Evolutionary conservation across 2,113 vertebrate species (phyloP).

Genomic region (Megaleporinus macrocephalus): DNA sequence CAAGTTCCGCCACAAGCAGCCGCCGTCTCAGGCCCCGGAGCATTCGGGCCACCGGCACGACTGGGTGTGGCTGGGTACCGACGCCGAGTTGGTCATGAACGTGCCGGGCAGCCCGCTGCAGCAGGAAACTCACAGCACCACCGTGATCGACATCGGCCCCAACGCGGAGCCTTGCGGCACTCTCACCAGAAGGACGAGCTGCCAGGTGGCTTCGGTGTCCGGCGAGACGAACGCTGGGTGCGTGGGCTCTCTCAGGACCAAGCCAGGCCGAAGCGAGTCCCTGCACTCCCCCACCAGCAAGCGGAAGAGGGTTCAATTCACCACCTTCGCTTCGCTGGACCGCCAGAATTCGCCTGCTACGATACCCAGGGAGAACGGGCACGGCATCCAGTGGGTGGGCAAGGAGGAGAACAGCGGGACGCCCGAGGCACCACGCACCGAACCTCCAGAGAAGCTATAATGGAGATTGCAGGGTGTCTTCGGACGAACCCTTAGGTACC

Average conservation of each 20-base stretch:
- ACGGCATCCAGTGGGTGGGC: slow-evolving; percentile 89
- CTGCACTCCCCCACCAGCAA: slow-evolving; percentile 91
- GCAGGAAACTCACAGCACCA: slow-evolving; percentile 79
- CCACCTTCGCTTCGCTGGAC: slow-evolving; percentile 87
- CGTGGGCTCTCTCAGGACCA: slow-evolving; percentile 65
- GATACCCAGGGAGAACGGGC: slow-evolving; percentile 73
- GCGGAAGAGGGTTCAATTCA: slow-evolving; percentile 94
- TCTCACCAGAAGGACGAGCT: slow-evolving; percentile 68
- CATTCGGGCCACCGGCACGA: slow-evolving; percentile 87
- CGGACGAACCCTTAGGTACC: neutral
- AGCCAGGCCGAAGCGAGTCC: slow-evolving; percentile 76
- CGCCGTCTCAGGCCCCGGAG: slow-evolving; percentile 83
- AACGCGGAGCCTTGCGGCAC: slow-evolving; percentile 74
- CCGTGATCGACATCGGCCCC: slow-evolving; percentile 83
- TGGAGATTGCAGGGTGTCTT: slow-evolving; percentile 1
- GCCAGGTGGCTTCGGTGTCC: slow-evolving; percentile 61
- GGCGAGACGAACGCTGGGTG: slow-evolving; percentile 66
- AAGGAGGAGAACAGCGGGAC: slow-evolving; percentile 81
- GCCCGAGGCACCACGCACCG: slow-evolving; percentile 60
- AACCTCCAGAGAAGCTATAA: slow-evolving; percentile 26
- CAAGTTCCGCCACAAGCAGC: slow-evolving; percentile 88
- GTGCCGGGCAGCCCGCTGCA: slow-evolving; percentile 79
- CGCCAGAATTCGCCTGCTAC: slow-evolving; percentile 75
- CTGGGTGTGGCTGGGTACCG: slow-evolving; percentile 92
- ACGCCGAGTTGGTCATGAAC: slow-evolving; percentile 87